These are phyloP conservation scores for Micoletzkya japonica DNA, from an alignment of 2,888 invertebrate genomes.

Conservation along the genomic window DNA sequence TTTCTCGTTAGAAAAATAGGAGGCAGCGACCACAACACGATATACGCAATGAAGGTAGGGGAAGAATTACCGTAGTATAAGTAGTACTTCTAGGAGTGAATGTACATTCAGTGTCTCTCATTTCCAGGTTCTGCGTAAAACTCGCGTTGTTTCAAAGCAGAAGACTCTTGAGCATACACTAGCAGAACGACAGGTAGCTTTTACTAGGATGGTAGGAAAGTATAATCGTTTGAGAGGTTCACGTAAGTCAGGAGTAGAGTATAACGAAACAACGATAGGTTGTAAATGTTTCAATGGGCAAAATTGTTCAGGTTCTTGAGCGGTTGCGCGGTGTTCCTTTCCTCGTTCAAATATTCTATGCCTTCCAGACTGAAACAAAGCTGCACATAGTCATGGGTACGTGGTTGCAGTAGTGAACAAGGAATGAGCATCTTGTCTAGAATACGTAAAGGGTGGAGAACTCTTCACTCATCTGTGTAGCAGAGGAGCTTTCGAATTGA, in stretches of 20 bases:
- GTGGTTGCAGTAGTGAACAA: slow-evolving; percentile 60
- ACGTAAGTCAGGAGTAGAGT: background rate
- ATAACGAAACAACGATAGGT: background rate
- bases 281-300: too few species aligned
- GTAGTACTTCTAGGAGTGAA: background rate
- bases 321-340: slow-evolving; percentile 91
- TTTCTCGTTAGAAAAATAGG: slow-evolving; percentile 90
- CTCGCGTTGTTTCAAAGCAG: slow-evolving; percentile 71
- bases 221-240: background rate
- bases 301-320: slow-evolving; percentile 83
- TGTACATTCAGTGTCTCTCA: background rate
- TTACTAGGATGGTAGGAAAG: background rate
- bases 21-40: slow-evolving; percentile 80
- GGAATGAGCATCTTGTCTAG: slow-evolving; percentile 70
- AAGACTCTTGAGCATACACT: slow-evolving; percentile 95
- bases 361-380: slow-evolving; percentile 95
- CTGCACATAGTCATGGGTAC: slow-evolving; percentile 93
- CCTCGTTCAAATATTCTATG: slow-evolving; percentile 93
- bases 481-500: slow-evolving; percentile 86
- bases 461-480: slow-evolving; percentile 94
- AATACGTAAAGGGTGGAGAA: slow-evolving; percentile 96
- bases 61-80: background rate
- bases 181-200: slow-evolving; percentile 75
- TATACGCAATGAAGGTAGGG: slow-evolving; percentile 97
- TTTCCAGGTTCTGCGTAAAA: slow-evolving; percentile 64